These are phyloP conservation scores for Philopedon plagiatum DNA, from an alignment of 2,888 invertebrate genomes.

Conservation along the genomic window DNA sequence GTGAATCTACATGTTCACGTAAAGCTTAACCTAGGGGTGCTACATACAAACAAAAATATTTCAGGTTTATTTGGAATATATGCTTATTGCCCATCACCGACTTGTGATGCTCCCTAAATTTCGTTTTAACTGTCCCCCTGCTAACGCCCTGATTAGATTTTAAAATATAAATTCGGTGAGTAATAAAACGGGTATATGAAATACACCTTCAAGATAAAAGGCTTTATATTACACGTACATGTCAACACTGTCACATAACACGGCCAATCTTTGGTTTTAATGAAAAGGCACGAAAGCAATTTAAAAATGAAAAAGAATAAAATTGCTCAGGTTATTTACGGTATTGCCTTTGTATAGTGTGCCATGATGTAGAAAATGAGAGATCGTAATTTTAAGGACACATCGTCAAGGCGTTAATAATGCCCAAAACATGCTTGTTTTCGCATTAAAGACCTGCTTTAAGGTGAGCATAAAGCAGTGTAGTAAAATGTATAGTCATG, in stretches of 20 bases:
- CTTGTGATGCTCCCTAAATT: no score
- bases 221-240: neutral
- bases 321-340: neutral
- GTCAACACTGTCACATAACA: constrained; percentile 1
- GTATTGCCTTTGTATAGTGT: neutral
- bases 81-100: no score
- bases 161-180: neutral
- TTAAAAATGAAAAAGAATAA: constrained; percentile 1
- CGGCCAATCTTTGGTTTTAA: constrained; percentile 7
- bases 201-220: neutral
- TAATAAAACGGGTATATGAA: neutral
- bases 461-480: no score
- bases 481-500: no score
- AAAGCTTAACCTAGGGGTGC: no score
- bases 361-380: neutral
- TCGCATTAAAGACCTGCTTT: no score
- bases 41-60: no score
- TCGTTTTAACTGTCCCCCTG: neutral
- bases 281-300: constrained; percentile 6
- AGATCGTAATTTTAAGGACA: neutral
- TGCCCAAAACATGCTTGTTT: neutral
- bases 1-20: no score
- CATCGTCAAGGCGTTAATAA: neutral
- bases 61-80: no score
- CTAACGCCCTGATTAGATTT: neutral